These are phyloP conservation scores for Bradypodion pumilum DNA, from an alignment of 2,797 vertebrate species.

Conservation along the genomic window DNA sequence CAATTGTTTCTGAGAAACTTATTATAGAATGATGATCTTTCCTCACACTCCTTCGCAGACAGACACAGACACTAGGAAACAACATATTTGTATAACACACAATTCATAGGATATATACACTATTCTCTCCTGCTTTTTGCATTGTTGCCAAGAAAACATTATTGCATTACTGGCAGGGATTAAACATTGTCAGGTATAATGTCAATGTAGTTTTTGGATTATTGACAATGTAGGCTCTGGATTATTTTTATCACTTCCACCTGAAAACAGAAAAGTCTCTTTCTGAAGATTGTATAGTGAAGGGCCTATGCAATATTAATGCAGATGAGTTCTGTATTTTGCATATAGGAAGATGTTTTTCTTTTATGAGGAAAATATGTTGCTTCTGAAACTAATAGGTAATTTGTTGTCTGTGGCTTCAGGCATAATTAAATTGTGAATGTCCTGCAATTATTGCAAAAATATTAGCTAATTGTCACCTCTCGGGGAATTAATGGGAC, in stretches of 20 bases:
- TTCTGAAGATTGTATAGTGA: too few relatives aligned
- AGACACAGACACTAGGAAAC: constrained; percentile 63
- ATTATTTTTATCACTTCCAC: too few relatives aligned
- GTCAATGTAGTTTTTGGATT: too few relatives aligned
- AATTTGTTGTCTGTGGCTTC: not conserved
- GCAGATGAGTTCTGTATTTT: constrained; percentile 22
- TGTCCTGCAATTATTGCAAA: not conserved
- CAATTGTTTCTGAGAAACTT: constrained; percentile 51
- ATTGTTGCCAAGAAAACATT: too few relatives aligned
- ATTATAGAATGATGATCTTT: constrained; percentile 56
- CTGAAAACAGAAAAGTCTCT: too few relatives aligned
- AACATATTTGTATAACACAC: constrained; percentile 54
- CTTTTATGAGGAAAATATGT: not conserved
- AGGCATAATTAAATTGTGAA: not conserved
- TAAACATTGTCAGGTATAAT: too few relatives aligned
- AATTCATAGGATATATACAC: constrained; percentile 61
- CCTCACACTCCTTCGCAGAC: constrained; percentile 60
- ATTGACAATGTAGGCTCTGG: too few relatives aligned
- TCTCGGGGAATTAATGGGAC: not conserved
- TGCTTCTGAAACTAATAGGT: constrained; percentile 12
- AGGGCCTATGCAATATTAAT: constrained; percentile 11
- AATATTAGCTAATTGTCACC: not conserved
- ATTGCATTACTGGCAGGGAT: too few relatives aligned
- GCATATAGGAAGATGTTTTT: not conserved
- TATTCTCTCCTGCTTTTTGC: constrained; percentile 58